Base-by-base conservation (phyloP, 2,113 vertebrate species). In the Xiphias gladius region DNA sequence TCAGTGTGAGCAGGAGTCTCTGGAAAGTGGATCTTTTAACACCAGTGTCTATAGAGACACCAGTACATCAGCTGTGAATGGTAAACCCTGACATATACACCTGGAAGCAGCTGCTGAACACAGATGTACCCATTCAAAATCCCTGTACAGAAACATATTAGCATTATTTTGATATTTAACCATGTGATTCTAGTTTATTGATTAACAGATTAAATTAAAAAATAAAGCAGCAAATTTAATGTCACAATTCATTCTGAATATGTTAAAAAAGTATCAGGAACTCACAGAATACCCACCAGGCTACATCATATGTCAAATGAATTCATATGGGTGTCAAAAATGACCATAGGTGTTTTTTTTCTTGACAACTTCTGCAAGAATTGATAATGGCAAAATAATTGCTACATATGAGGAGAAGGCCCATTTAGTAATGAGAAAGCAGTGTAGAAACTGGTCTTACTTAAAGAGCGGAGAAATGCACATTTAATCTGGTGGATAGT, bases 11-110 rank as follows among this genome's bases (percentile, higher is more conserved):
- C 90, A 88, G 79, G 79, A 88, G 86, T 86, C 79, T 83, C 77
- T 70, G 78, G 75, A 82, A 90, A 79, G 63, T 83, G 88, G 89
- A 92, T 93, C 82, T 80, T 93, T 93, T 92, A 89, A 92, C 88
- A 85, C 83, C 54, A 54, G 73, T 28, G 84, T 93, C 89, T 91
- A 68, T 67, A 35, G 80, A 91, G 84, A 88, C 80, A 55, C 55
- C 43, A 32, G 75, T 71, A 72, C 90, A 89, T 86, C 74, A 78
- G 61, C 63, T 50, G 32, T 80, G 74, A 82, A 78, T 48, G 16
- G 54, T 74, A 46, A 48, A 88, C 16, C 35, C 86, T 58, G 74
- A 82, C 71, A 80, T 66, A 37, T 17, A 70, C 83, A 78, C 67
- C 79, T 57, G 69, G 39, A 76, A 69, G 72, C 72, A 55, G 70